Evolutionary conservation across 2,797 vertebrate genomes (phyloP), one percentile per base, ranked within the genome.

Genomic region (Sorex maritimensis): DNA sequence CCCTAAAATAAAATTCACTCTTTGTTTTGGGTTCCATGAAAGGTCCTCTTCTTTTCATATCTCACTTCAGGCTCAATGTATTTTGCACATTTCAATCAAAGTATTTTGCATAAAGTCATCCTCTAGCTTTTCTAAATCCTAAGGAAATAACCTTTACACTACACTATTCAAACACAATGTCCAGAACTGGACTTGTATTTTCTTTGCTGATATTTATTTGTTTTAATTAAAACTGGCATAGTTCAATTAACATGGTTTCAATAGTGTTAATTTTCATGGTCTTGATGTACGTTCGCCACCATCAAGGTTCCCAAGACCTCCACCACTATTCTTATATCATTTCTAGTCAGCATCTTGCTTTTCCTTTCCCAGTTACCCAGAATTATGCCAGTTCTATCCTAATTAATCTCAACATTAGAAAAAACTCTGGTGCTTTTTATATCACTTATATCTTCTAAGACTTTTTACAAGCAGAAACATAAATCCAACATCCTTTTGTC

Each of bases 21-120:
- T 85, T 85, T 13, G 2, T 38, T 84, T 78, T 85, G 3, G 23
- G 81, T 91, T 88, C 65, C 23, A 46, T 61, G 46, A 88, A 72
- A 38, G 21, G 15, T 0, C 10, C 46, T 71, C 3, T 87, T 21
- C 30, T 75, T 61, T 52, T 30, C 49, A 2, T 30, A 34, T 49
- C 58, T 23, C 28, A 73, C 9, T 5, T 55, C 28, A 28, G n/a
- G 46, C 4, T 12, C 49, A 41, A 13, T 58, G 14, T 67, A 30
- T 71, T 67, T 81, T 88, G 26, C 11, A 67, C 3, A 63, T 41
- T 55, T 65, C 10, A 63, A 38, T 87, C 49, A 81, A 17, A 24
- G 26, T 38, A 21, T 73, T 69, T 30, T 69, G 28, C 44, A 80
- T 34, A 68, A 93, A 89, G 12, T 19, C 5, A 44, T 11, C 1